A percentile compares a stretch with the other conserved stretches of the same genome.
These are phyloP conservation scores for Brachypteracias leptosomus DNA, from an alignment of 2,113 vertebrate species.

Conservation along the genomic window DNA sequence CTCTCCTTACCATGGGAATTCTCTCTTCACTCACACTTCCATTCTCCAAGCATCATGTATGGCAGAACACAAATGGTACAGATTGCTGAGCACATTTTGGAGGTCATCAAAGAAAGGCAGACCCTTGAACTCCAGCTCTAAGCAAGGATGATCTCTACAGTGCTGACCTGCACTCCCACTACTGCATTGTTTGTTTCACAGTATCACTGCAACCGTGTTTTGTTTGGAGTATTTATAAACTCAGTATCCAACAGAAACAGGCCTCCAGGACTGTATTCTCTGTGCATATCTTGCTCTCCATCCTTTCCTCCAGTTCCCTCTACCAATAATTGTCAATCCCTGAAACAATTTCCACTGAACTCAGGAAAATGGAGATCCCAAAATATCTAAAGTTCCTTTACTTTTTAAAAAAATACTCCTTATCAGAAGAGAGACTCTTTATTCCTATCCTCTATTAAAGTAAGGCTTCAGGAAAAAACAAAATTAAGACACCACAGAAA, in stretches of 20 bases:
- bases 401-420: not conserved
- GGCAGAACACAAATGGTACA: not conserved
- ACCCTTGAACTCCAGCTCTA: not conserved
- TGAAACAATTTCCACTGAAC: not conserved
- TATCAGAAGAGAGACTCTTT: not conserved
- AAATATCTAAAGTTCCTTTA: not conserved
- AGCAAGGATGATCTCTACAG: not conserved
- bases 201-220: not conserved
- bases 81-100: fast-evolving
- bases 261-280: not conserved
- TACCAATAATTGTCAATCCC: not conserved
- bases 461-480: not conserved
- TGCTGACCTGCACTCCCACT: not conserved
- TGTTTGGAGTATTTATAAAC: not conserved
- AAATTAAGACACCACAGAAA: not conserved
- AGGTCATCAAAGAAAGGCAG: not conserved
- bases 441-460: not conserved
- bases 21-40: not conserved
- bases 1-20: not conserved
- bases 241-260: not conserved
- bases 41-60: not conserved
- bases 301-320: not conserved
- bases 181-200: not conserved
- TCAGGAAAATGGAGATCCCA: not conserved
- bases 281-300: not conserved